These are phyloP conservation scores for Stichopus chloronotus DNA, from an alignment of 35 echinoderm and acorn worm genomes.

Conservation along the genomic window DNA sequence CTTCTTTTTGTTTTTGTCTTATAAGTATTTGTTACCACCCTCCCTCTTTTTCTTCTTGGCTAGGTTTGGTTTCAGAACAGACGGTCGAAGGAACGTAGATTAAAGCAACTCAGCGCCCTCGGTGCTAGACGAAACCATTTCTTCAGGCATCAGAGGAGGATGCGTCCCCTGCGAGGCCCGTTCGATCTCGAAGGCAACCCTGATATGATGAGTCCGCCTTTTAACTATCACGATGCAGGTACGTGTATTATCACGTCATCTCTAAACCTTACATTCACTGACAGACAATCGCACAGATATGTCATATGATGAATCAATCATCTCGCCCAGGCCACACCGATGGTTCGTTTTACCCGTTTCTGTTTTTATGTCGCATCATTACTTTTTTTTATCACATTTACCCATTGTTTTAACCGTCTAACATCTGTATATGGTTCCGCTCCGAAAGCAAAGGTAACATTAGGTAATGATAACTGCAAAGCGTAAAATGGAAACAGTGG, in stretches of 20 bases:
- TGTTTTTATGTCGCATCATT: no score
- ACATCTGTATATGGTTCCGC: no score
- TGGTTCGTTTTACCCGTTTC: no score
- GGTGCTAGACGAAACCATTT: constrained; percentile 95
- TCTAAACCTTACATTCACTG: no score
- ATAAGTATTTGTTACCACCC: not conserved
- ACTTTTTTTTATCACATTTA: no score
- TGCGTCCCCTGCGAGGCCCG: constrained; percentile 91
- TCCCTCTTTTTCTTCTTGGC: constrained; percentile 33
- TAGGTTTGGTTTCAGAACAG: constrained; percentile 99
- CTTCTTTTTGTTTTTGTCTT: not conserved
- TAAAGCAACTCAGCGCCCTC: constrained; percentile 98
- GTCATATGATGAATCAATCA: not conserved
- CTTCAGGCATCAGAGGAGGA: constrained; percentile 92
- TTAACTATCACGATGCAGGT: constrained; percentile 79
- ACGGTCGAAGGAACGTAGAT: constrained; percentile 90
- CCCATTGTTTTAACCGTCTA: no score
- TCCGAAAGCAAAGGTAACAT: no score
- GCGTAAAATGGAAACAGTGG: no score
- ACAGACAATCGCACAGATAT: not conserved
- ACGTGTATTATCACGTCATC: no score
- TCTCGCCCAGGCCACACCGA: not conserved
- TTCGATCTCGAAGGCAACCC: constrained; percentile 95
- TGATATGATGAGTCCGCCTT: constrained; percentile 97
- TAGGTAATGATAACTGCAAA: no score